Evolutionary conservation across 2,113 vertebrate species (phyloP), one percentile per base, ranked within the genome.

Genomic region (Chitala chitala): DNA sequence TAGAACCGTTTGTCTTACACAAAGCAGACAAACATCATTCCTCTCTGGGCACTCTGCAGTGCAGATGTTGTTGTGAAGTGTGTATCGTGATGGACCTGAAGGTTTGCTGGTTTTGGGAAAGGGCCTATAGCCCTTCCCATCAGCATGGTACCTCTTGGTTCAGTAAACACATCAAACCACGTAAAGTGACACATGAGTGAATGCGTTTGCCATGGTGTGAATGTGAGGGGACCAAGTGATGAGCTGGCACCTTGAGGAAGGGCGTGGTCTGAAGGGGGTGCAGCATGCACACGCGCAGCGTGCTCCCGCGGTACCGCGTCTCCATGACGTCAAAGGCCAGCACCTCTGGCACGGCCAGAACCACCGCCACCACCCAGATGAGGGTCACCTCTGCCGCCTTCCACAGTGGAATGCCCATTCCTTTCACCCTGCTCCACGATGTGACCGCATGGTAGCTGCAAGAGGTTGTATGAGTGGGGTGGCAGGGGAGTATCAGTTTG

Each of bases 361-460:
- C 63, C 17, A 96, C 86, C 0, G 94, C 92, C n/a, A 87, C 81
- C 0, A 86, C 81, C 94, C 94, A 95, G 81, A 96, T 96, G 36
- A 94, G 78, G 0, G 87, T 87, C 78, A 94, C 92, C 77, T 96
- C 91, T 76, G 92, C 90, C 0, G 92, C 90, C 78, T 95, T 96
- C 93, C 94, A 94, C 84, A 95, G 73, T 17, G 94, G 94, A 73
- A 95, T 93, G 2, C 94, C 94, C 63, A 95, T 94, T 20, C 94
- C 94, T 81, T 94, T 94, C 82, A 96, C 93, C 5, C 94, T 86
- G 76, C 92, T 96, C 94, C 94, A 96, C 6, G 94, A 96, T 0
- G 92, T 95, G 84, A 96, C 94, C 0, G 94, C 94, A 1, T 94
- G 89, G 84, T 96, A 96, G 76, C 94, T 96, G 73, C n/a, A n/a